Evolutionary conservation across 2,797 vertebrate genomes (phyloP).

Genomic region (Setipinna tenuifilis): DNA sequence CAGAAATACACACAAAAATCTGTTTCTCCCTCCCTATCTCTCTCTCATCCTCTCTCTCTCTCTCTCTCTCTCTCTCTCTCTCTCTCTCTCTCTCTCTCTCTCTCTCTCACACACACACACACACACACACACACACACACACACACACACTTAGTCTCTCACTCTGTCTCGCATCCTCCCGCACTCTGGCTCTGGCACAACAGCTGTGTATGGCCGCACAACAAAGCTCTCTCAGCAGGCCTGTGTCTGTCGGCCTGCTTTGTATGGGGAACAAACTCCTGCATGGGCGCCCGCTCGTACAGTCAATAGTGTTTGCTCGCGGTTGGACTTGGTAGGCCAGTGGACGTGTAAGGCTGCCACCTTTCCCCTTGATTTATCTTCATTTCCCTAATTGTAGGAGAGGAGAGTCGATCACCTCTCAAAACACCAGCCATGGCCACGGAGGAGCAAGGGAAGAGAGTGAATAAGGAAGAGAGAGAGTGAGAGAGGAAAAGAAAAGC

Average conservation of each 20-base stretch:
- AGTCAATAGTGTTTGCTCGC: no score
- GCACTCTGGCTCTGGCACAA: conserved; percentile 35
- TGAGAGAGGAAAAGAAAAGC: neutral
- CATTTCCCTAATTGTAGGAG: conserved; percentile 12
- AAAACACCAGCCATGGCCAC: neutral
- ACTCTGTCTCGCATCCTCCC: conserved; percentile 23
- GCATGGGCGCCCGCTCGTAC: neutral
- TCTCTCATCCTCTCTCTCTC: neutral
- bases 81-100: no score
- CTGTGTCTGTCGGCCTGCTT: neutral
- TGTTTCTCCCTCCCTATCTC: neutral
- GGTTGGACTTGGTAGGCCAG: neutral
- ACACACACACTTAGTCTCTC: conserved; percentile 21
- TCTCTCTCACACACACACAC: conserved; percentile 27
- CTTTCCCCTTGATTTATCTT: neutral
- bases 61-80: neutral
- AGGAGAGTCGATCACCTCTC: neutral
- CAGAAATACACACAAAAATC: neutral
- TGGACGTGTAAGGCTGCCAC: neutral
- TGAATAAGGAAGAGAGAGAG: neutral
- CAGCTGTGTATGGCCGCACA: conserved; percentile 43
- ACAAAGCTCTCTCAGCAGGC: conserved; percentile 42
- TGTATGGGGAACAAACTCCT: conserved; percentile 28
- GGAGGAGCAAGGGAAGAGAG: no score
- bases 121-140: conserved; percentile 28